Evolutionary conservation across 2,797 vertebrate species (phyloP).

Genomic region (Parauchenoglanis punctatus): DNA sequence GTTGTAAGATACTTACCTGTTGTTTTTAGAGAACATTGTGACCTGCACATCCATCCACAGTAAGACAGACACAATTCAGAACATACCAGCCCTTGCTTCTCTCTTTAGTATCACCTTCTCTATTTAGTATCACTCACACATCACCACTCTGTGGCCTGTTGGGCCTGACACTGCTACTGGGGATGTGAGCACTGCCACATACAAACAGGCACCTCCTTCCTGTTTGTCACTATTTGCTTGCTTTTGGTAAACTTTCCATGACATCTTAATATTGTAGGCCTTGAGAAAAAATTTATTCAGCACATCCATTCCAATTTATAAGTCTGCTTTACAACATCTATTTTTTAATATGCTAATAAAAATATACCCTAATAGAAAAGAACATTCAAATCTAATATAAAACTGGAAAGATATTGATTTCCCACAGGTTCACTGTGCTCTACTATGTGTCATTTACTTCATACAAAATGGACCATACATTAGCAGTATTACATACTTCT

Average conservation of each 20-base stretch:
- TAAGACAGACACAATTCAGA: neutral
- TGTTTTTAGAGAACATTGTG: neutral
- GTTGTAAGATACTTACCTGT: slow-evolving; percentile 28
- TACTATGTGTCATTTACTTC: neutral
- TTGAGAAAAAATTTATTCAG: slow-evolving; percentile 53
- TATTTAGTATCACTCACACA: slow-evolving; percentile 20
- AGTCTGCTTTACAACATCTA: neutral
- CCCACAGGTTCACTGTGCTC: neutral
- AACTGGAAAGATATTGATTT: neutral
- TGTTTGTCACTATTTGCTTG: slow-evolving; percentile 79
- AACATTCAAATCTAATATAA: neutral
- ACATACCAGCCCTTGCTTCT: neutral
- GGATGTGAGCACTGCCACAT: slow-evolving; percentile 43
- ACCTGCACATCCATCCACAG: neutral
- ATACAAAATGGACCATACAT: neutral
- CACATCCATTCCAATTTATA: neutral
- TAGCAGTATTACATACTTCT: neutral
- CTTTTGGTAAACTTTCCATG: slow-evolving; percentile 87
- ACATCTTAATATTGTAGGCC: slow-evolving; percentile 74
- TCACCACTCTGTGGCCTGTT: slow-evolving; percentile 28
- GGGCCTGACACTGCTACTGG: slow-evolving; percentile 31
- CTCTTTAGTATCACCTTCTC: neutral
- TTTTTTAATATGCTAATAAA: neutral
- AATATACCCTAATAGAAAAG: neutral
- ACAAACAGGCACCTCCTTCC: slow-evolving; percentile 74